A percentile compares a stretch with the other conserved stretches of the same genome.
Evolutionary conservation across 92 coral and sea anemone genomes (phyloP).

Genomic region (Porites divaricata): DNA sequence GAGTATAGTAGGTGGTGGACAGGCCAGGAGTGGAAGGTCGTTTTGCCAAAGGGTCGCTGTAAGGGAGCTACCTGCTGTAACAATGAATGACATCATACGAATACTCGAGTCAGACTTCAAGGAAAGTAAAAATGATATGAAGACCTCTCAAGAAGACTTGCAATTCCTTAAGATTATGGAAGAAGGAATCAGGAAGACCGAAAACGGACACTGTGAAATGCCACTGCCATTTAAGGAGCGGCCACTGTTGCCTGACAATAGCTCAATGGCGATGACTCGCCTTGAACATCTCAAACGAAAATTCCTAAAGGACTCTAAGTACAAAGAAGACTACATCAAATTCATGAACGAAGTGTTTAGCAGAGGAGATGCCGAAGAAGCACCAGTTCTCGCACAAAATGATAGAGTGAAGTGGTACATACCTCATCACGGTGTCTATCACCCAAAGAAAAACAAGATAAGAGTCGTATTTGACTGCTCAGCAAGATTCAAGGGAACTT

Average conservation of each 20-base stretch:
- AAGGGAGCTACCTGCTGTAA: too few relatives aligned
- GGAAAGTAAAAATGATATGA: not conserved
- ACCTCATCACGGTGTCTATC: slow-evolving; percentile 32
- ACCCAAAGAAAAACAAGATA: slow-evolving; percentile 42
- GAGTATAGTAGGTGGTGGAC: slow-evolving; percentile 14
- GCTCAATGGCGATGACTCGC: not conserved
- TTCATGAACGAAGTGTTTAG: slow-evolving; percentile 23
- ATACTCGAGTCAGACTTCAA: too few relatives aligned
- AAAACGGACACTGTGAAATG: slow-evolving; percentile 1
- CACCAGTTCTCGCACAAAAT: not conserved
- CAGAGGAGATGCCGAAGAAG: slow-evolving; percentile 29
- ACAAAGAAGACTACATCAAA: slow-evolving; percentile 34
- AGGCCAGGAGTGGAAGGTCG: not conserved
- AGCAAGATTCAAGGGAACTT: slow-evolving; percentile 29
- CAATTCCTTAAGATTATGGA: slow-evolving; percentile 1
- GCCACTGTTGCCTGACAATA: slow-evolving; percentile 24
- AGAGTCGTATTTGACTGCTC: slow-evolving; percentile 32
- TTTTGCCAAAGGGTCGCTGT: too few relatives aligned
- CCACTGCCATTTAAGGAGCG: slow-evolving; percentile 31
- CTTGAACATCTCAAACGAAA: slow-evolving; percentile 27
- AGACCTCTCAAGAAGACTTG: slow-evolving; percentile 10
- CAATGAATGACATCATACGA: too few relatives aligned
- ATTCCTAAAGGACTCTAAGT: slow-evolving; percentile 21
- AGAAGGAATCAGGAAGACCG: too few relatives aligned
- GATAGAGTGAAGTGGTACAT: slow-evolving; percentile 39